Conservation (phyloP, 1,140 invertebrate genomes). For the Dufourea novaeangliae region DNA sequence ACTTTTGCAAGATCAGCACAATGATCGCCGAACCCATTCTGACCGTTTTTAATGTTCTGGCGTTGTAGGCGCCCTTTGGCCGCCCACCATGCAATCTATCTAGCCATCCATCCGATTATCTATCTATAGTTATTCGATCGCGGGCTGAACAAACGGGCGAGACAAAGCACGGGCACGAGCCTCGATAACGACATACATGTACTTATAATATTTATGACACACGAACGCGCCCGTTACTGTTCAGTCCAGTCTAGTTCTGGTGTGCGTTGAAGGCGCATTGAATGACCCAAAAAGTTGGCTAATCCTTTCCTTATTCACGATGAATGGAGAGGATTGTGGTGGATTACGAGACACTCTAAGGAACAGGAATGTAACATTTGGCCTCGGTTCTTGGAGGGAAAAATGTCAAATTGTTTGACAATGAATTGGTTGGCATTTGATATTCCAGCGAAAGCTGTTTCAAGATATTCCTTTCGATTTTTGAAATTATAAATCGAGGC, state of each 20-base stretch:
- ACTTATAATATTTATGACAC: constrained; percentile 23
- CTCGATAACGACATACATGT: constrained; percentile 11
- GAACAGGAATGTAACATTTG: neutral
- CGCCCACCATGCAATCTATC: constrained; percentile 23
- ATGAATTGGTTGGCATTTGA: no score
- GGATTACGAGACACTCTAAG: neutral
- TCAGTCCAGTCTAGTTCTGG: neutral
- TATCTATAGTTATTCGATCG: constrained; percentile 10
- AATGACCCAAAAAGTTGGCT: neutral
- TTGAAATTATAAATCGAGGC: neutral
- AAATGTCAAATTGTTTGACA: constrained; percentile 3
- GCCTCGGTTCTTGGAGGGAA: neutral
- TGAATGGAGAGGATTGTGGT: constrained; percentile 4
- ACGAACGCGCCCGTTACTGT: neutral
- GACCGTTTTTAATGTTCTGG: neutral
- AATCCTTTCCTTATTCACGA: neutral
- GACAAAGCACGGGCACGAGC: neutral
- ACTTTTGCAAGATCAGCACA: constrained; percentile 3
- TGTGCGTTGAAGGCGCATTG: neutral
- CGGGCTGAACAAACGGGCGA: neutral
- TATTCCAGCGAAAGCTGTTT: no score
- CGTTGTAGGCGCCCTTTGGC: constrained; percentile 14
- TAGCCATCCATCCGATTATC: constrained; percentile 23
- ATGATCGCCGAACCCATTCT: neutral
- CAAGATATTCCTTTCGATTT: neutral